Conservation (phyloP, 2,888 invertebrate species). For the Phortica okadai region DNA sequence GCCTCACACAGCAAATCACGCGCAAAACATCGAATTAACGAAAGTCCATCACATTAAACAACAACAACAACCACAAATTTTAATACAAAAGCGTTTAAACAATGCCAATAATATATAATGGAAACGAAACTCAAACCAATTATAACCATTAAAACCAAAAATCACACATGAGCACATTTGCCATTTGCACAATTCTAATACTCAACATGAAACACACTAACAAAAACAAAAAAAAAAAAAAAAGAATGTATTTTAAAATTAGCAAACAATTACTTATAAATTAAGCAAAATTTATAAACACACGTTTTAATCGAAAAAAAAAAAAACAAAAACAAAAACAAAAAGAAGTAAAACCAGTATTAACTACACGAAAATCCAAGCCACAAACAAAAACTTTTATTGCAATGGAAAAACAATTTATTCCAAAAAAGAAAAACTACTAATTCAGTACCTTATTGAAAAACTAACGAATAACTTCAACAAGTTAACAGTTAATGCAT, state of each 20-base stretch:
- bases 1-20: constrained; percentile 77
- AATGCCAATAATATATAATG: background rate
- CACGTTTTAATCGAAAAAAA: background rate
- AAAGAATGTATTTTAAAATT: constrained; percentile 18
- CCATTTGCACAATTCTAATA: constrained; percentile 10
- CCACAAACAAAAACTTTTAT: too few species aligned
- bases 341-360: background rate
- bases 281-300: too few species aligned
- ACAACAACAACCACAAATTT: constrained; percentile 28
- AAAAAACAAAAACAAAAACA: constrained; percentile 4
- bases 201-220: too few species aligned
- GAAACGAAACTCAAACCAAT: background rate
- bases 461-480: too few species aligned
- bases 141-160: background rate
- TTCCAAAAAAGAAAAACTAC: background rate
- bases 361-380: background rate
- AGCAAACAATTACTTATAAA: too few species aligned
- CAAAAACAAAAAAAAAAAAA: constrained; percentile 6
- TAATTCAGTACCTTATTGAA: background rate
- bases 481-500: background rate
- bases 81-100: background rate
- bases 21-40: constrained; percentile 76
- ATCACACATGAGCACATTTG: background rate
- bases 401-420: too few species aligned
- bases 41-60: constrained; percentile 76